Conservation (phyloP, 2,888 invertebrate species). For the Merodon equestris region DNA sequence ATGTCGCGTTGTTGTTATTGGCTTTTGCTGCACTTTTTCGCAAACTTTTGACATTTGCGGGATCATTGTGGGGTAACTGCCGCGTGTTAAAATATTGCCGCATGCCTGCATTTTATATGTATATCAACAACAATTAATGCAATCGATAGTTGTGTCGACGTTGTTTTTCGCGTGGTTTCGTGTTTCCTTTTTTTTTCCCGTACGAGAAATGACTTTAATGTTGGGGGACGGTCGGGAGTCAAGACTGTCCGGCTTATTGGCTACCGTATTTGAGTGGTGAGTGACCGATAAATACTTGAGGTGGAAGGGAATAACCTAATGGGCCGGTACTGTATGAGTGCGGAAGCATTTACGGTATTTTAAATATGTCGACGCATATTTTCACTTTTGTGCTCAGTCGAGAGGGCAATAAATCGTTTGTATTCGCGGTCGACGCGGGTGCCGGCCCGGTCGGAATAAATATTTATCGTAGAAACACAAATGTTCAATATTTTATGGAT, state of each 20-base stretch:
- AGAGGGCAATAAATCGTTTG: conserved; percentile 55
- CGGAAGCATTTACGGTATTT: conserved; percentile 55
- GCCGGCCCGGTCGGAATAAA: conserved; percentile 45
- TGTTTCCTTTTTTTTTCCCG: too few relatives aligned
- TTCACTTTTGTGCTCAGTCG: conserved; percentile 32
- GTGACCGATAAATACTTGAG: conserved; percentile 59
- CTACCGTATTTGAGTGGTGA: conserved; percentile 46
- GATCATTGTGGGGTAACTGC: conserved; percentile 21
- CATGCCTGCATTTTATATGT: conserved; percentile 57
- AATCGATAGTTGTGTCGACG: conserved; percentile 44
- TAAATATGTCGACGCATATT: conserved; percentile 53
- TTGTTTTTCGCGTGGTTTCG: conserved; percentile 8
- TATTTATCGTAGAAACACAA: conserved; percentile 64
- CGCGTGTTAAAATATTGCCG: conserved; percentile 23
- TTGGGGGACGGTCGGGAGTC: neutral
- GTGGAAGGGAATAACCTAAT: conserved; percentile 13
- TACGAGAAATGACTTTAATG: conserved; percentile 40
- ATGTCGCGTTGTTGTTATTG: conserved; percentile 26
- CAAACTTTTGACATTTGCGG: conserved; percentile 59
- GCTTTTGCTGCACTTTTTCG: conserved; percentile 39
- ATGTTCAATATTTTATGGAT: conserved; percentile 59
- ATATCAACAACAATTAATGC: conserved; percentile 56
- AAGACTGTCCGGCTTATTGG: neutral
- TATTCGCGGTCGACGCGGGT: conserved; percentile 38
- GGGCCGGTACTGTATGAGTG: conserved; percentile 19